Percentiles rank a stretch among this genome's conserved stretches.
These are phyloP conservation scores for Crypturellus tataupa DNA, from an alignment of 2,797 vertebrate species.

Conservation along the genomic window DNA sequence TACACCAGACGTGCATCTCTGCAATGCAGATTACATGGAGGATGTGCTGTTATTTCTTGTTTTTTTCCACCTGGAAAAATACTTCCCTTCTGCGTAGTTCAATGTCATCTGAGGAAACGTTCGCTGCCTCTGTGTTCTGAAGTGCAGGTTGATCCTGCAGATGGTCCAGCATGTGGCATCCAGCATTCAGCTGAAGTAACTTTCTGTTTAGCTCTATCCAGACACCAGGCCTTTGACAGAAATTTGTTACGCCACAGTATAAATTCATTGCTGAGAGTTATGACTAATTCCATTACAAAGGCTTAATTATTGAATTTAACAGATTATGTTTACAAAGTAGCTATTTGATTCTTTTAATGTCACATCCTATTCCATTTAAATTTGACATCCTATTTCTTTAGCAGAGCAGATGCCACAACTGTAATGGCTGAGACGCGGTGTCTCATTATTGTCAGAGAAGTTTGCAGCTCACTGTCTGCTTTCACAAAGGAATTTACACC, in stretches of 20 bases:
- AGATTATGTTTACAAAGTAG: not conserved
- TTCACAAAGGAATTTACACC: not conserved
- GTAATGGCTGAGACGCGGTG: not conserved
- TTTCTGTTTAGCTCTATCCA: not conserved
- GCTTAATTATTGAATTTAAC: not conserved
- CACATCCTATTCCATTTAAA: conserved; percentile 8
- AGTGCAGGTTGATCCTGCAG: not conserved
- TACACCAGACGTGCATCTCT: not conserved
- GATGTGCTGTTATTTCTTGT: not conserved
- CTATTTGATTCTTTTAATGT: not conserved
- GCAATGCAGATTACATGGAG: not conserved
- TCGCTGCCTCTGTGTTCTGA: not conserved
- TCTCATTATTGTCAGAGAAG: not conserved
- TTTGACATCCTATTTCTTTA: not conserved
- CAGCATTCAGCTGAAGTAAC: not conserved
- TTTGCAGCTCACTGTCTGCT: not conserved
- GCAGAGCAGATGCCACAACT: not conserved
- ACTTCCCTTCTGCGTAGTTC: not conserved
- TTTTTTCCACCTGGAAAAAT: not conserved
- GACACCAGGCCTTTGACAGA: not conserved
- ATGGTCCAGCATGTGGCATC: not conserved
- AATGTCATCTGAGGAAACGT: not conserved
- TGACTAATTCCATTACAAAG: not conserved
- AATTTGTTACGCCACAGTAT: not conserved
- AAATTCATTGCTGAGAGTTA: not conserved